Evolutionary conservation across 2,888 invertebrate genomes (phyloP).

Genomic region (Busseola fusca): DNA sequence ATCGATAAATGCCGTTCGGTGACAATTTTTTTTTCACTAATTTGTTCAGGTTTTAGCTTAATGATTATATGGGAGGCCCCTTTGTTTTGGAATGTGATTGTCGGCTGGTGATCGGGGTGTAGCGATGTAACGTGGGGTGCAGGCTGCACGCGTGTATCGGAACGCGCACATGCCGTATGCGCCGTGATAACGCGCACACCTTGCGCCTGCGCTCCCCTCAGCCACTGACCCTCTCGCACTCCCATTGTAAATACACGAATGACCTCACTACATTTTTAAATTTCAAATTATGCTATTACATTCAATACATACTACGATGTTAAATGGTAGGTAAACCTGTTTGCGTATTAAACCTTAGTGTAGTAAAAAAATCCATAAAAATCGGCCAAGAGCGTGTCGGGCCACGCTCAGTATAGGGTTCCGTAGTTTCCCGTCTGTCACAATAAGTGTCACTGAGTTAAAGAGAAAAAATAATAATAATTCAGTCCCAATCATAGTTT

Average conservation of each 20-base stretch:
- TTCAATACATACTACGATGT: constrained; percentile 37
- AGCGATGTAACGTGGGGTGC: constrained; percentile 68
- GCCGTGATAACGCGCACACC: constrained; percentile 87
- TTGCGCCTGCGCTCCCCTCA: constrained; percentile 83
- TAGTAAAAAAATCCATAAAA: constrained; percentile 29
- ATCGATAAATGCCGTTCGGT: constrained; percentile 72
- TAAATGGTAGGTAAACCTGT: constrained; percentile 55
- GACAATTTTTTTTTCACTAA: constrained; percentile 65
- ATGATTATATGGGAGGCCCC: constrained; percentile 69
- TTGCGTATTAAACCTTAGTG: constrained; percentile 38
- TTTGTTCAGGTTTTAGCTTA: constrained; percentile 65
- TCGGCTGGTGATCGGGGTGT: constrained; percentile 72
- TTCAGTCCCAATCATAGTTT: too few relatives aligned
- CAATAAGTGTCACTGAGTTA: too few relatives aligned
- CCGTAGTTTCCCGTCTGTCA: too few relatives aligned
- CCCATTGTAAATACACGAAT: constrained; percentile 66
- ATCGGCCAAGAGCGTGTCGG: too few relatives aligned
- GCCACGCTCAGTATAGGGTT: too few relatives aligned
- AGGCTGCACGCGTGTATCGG: constrained; percentile 81
- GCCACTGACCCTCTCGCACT: constrained; percentile 79
- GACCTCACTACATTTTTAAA: constrained; percentile 58
- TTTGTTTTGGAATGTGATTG: constrained; percentile 78
- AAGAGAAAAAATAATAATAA: too few relatives aligned
- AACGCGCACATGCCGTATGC: constrained; percentile 83
- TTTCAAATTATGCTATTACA: constrained; percentile 58